These are phyloP conservation scores for Vombatus ursinus DNA, from an alignment of 2,113 vertebrate genomes.

Conservation along the genomic window DNA sequence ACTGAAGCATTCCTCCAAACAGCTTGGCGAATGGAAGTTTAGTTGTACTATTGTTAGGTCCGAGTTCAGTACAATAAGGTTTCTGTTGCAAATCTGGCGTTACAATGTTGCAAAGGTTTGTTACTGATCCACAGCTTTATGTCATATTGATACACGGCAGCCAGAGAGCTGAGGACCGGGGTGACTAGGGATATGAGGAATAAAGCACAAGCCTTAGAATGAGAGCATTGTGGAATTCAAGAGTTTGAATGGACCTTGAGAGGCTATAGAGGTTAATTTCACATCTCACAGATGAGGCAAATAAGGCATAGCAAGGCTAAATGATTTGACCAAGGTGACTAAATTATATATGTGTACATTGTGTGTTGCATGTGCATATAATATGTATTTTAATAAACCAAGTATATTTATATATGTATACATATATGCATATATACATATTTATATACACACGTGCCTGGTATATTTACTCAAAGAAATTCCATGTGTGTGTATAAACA, in stretches of 20 bases:
- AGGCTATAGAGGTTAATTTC: not conserved
- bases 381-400: not conserved
- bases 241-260: not conserved
- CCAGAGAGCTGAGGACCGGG: not conserved
- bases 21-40: not conserved
- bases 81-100: not conserved
- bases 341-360: not conserved
- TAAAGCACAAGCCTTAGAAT: not conserved
- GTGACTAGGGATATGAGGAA: not conserved
- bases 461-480: not conserved
- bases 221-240: not conserved
- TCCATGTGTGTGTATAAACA: not conserved
- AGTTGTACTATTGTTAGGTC: not conserved
- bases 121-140: not conserved
- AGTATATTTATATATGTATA: not conserved
- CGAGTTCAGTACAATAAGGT: not conserved
- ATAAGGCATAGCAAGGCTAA: not conserved
- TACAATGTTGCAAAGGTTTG: not conserved
- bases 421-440: not conserved
- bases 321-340: not conserved
- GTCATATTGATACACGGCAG: not conserved
- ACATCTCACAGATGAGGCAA: constrained; percentile 37
- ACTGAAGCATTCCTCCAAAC: not conserved
- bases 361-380: not conserved
- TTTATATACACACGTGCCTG: no score